phyloP scores from a whole-genome alignment of 2,113 vertebrate genomes.

The Terrapene triunguis region DNA sequence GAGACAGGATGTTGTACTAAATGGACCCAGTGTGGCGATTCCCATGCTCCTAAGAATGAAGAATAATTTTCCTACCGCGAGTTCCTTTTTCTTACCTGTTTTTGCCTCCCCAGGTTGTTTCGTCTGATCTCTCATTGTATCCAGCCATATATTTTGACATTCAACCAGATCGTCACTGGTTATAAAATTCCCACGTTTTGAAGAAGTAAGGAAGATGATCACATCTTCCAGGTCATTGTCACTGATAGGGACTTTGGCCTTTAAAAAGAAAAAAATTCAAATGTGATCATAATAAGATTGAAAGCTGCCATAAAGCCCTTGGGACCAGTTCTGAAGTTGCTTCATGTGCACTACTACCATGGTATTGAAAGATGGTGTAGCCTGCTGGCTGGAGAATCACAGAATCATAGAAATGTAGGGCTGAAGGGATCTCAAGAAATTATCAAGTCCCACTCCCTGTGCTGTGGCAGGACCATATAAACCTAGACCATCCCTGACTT shows the following conservation, averaged over 20 bases:
- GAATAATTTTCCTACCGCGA: background rate
- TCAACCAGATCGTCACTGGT: background rate
- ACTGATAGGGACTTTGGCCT: slow-evolving; percentile 60
- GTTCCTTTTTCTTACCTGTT: background rate
- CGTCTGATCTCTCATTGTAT: background rate
- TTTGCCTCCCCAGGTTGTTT: background rate
- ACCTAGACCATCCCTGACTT: background rate
- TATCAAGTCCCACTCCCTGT: background rate
- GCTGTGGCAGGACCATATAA: background rate
- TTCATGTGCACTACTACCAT: background rate
- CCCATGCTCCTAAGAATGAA: background rate
- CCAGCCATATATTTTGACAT: background rate
- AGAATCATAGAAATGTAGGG: background rate
- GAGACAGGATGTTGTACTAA: background rate
- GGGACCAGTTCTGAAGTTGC: background rate
- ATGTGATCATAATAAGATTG: background rate
- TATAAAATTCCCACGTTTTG: slow-evolving; percentile 34
- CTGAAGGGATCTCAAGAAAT: background rate
- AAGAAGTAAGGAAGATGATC: slow-evolving; percentile 63
- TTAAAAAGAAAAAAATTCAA: background rate
- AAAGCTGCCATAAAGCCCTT: background rate
- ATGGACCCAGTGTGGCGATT: background rate
- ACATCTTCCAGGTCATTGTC: slow-evolving; percentile 66
- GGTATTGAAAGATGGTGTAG: background rate
- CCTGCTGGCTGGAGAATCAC: background rate